These are phyloP conservation scores for Parus major DNA, from an alignment of 2,113 vertebrate species.

Conservation along the genomic window DNA sequence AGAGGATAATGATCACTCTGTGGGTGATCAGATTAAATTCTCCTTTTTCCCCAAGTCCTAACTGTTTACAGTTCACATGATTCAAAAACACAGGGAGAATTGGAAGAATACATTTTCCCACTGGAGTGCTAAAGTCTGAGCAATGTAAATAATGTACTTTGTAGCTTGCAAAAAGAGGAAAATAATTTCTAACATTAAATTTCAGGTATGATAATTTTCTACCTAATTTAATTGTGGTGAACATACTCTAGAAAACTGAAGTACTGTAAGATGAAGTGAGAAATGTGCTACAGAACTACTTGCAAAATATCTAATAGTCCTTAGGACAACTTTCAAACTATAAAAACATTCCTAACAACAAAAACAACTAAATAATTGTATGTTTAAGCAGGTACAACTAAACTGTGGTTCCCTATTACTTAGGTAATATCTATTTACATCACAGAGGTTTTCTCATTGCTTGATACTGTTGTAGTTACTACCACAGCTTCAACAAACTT, in stretches of 20 bases:
- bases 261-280: not conserved
- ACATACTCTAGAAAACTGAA: not conserved
- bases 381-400: not conserved
- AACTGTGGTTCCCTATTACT: not conserved
- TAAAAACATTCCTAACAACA: not conserved
- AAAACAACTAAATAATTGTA: not conserved
- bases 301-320: not conserved
- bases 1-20: not conserved
- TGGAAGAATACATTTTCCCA: not conserved
- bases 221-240: not conserved
- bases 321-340: not conserved
- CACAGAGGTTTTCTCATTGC: not conserved
- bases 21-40: not conserved
- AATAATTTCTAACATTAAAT: not conserved
- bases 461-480: not conserved
- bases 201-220: not conserved
- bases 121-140: not conserved
- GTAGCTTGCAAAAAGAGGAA: not conserved
- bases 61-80: not conserved
- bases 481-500: not conserved
- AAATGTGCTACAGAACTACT: not conserved
- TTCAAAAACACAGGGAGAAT: not conserved
- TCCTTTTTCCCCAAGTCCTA: not conserved
- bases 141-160: not conserved
- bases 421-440: not conserved